These are phyloP conservation scores for Delphinapterus leucas DNA, from an alignment of 2,113 vertebrate genomes.

Conservation along the genomic window DNA sequence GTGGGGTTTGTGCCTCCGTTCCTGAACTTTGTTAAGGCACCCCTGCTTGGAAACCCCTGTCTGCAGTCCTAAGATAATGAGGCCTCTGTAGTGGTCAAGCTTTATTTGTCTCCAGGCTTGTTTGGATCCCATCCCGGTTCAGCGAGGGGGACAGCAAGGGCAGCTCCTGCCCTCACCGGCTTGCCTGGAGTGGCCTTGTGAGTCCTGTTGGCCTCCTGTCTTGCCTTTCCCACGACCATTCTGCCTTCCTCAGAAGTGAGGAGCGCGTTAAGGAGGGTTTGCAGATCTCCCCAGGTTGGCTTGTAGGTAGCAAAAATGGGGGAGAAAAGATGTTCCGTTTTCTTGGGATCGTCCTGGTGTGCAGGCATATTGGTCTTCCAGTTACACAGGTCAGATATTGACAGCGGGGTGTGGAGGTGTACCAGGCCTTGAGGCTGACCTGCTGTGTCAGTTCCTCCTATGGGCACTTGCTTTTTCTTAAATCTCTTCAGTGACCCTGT, in stretches of 20 bases:
- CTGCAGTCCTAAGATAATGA: too few relatives aligned
- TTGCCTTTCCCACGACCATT: not conserved
- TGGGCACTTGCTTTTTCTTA: fast-evolving
- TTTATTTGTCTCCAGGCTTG: not conserved
- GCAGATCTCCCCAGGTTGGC: not conserved
- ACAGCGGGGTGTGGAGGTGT: not conserved
- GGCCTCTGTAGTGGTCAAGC: not conserved
- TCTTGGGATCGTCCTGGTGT: not conserved
- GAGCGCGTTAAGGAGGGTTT: not conserved
- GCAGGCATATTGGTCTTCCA: not conserved
- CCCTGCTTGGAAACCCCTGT: not conserved
- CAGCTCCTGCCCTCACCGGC: not conserved
- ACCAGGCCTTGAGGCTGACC: not conserved
- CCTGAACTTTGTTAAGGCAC: not conserved
- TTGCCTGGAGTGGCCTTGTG: not conserved
- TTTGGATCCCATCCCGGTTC: not conserved
- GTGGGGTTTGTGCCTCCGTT: not conserved
- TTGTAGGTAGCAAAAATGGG: not conserved
- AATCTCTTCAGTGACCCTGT: too few relatives aligned
- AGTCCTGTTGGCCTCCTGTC: not conserved
- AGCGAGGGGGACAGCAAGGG: not conserved
- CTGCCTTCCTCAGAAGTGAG: not conserved
- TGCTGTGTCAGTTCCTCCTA: not conserved
- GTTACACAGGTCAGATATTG: not conserved
- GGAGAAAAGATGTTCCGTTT: not conserved